These are phyloP conservation scores for Actinernus sp. DNA, from an alignment of 92 coral and sea anemone species.

Conservation along the genomic window DNA sequence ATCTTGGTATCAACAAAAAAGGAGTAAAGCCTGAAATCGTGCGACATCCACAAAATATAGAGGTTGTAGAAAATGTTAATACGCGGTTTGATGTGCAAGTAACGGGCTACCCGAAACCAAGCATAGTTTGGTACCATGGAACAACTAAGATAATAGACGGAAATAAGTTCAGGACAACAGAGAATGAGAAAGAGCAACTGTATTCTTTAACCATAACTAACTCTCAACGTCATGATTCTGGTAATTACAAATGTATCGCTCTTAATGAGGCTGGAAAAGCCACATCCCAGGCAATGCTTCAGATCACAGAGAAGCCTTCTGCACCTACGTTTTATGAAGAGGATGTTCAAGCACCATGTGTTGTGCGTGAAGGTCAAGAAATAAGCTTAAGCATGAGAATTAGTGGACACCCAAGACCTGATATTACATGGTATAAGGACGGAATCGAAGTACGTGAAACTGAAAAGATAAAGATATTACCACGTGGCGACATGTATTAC, in stretches of 20 bases:
- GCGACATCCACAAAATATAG: slow-evolving; percentile 68
- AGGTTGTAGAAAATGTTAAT: slow-evolving; percentile 67
- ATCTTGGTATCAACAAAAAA: slow-evolving; percentile 66
- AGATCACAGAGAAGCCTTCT: slow-evolving; percentile 66
- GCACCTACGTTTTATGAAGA: slow-evolving; percentile 69
- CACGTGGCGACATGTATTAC: slow-evolving; percentile 52
- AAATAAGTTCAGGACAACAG: slow-evolving; percentile 68
- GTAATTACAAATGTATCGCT: slow-evolving; percentile 91
- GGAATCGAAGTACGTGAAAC: slow-evolving; percentile 73
- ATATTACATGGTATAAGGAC: slow-evolving; percentile 86
- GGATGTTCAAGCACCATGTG: slow-evolving; percentile 53
- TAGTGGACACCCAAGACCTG: slow-evolving; percentile 77
- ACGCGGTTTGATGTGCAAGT: slow-evolving; percentile 75
- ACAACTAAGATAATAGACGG: slow-evolving; percentile 62
- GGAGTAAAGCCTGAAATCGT: slow-evolving; percentile 55
- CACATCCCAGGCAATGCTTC: slow-evolving; percentile 82
- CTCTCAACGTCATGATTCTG: slow-evolving; percentile 67
- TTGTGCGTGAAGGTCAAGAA: slow-evolving; percentile 79
- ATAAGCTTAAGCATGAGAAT: slow-evolving; percentile 69
- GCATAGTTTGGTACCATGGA: slow-evolving; percentile 88
- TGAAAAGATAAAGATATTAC: slow-evolving; percentile 46
- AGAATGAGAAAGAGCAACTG: slow-evolving; percentile 31
- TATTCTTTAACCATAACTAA: slow-evolving; percentile 77
- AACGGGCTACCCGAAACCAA: slow-evolving; percentile 85
- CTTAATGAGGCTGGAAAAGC: slow-evolving; percentile 79